Conservation (phyloP, 2,113 vertebrate species). For the Trogon surrucura region DNA sequence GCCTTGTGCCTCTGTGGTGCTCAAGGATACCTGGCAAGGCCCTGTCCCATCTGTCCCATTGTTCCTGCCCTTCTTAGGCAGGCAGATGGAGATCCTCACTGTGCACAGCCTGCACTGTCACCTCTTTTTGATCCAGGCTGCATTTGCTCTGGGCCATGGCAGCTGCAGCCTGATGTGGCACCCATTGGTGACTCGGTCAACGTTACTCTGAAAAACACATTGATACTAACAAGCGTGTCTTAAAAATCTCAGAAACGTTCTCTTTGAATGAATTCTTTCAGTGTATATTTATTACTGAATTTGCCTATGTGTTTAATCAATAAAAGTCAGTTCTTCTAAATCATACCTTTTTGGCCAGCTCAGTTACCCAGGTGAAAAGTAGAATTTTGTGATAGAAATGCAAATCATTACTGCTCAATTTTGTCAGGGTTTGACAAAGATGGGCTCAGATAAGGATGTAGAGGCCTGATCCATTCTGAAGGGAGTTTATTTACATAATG, state of each 20-base stretch:
- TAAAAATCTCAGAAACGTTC: background rate
- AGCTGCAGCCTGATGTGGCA: background rate
- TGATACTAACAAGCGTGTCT: background rate
- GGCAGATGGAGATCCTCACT: background rate
- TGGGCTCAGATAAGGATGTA: background rate
- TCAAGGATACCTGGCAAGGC: background rate
- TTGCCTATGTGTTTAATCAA: background rate
- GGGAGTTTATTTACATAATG: background rate
- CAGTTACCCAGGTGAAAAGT: background rate
- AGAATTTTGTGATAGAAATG: background rate
- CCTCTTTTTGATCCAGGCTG: background rate
- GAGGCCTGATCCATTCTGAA: background rate
- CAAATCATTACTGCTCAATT: background rate
- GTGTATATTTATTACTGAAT: background rate
- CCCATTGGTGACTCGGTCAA: background rate
- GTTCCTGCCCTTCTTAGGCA: background rate
- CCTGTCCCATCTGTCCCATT: background rate
- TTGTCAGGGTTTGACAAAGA: background rate
- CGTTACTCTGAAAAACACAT: background rate
- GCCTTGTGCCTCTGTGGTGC: background rate
- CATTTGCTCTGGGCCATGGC: background rate
- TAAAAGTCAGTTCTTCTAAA: background rate
- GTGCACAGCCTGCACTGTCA: background rate
- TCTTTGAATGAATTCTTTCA: background rate
- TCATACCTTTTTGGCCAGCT: background rate